phyloP scores from a whole-genome alignment of 2,113 vertebrate genomes.

The Rhinoderma darwinii region DNA sequence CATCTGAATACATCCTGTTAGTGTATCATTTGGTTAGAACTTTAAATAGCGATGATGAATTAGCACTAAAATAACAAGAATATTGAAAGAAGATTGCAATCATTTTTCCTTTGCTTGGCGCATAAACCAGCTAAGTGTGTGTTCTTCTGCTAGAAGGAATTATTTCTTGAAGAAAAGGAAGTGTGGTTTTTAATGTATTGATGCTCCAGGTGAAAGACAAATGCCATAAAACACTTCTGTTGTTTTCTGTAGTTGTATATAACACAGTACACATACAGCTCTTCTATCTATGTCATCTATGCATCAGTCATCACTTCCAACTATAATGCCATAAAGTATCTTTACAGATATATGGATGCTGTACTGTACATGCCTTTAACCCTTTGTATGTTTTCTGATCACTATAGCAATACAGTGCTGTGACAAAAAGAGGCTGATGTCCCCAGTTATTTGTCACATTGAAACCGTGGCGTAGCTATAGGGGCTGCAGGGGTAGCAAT shows the following conservation, averaged over 20 bases:
- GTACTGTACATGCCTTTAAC: background rate
- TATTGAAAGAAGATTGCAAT: background rate
- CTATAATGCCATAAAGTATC: slow-evolving; percentile 14
- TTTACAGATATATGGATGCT: background rate
- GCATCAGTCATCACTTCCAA: background rate
- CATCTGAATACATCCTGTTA: background rate
- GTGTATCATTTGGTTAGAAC: background rate
- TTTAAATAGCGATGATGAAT: background rate
- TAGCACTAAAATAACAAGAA: background rate
- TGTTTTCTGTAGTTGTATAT: background rate
- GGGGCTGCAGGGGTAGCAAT: no score
- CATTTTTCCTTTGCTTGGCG: background rate
- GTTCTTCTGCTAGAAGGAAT: background rate
- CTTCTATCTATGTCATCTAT: background rate
- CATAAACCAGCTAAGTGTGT: background rate
- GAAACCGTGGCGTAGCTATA: no score
- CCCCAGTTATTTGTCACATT: background rate
- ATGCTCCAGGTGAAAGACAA: slow-evolving; percentile 34
- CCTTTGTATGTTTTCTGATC: background rate
- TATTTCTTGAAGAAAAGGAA: background rate
- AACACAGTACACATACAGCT: background rate
- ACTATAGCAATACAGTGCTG: background rate
- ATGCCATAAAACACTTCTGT: slow-evolving; percentile 26
- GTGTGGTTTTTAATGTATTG: background rate
- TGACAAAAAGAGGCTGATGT: background rate